Base-by-base conservation (phyloP, 2,113 vertebrate genomes). In the Halichoerus grypus region DNA sequence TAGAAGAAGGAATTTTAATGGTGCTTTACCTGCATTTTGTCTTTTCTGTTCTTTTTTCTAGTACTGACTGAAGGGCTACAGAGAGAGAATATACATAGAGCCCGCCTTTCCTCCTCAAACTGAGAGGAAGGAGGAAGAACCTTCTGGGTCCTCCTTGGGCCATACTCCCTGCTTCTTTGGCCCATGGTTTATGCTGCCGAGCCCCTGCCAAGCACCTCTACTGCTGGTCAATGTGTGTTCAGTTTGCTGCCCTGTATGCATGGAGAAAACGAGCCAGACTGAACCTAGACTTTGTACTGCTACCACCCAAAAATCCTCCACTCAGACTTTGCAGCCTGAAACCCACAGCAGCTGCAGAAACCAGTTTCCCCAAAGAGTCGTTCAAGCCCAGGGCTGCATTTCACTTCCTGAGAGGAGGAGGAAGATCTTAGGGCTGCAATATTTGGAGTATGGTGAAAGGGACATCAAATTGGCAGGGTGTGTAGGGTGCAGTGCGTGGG, bases 11-110 rank as follows among this genome's bases (percentile, higher is more conserved):
- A 80, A n/a, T 31, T 91, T 65, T 59, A 65, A 51, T 83, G 28
- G 6, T 10, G 92, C 59, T 94, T 96, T 18, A 39, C 67, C 89
- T n/a, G 7, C 26, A 0, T 8, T 57, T 89, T 96, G 86, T 55
- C 31, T 46, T 46, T 89, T 96, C 4, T 83, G 5, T n/a, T 92
- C 5, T 8, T 59, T 93, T 57, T 55, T 42, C 86, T 55, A 88
- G 59, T 84, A 5, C 4, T 10, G 16, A 92, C 14, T 61, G 83
- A 63, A 59, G 28, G 15, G 57, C 9, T 63, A 16, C 18, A 81
- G 4, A 82, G 57, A 87, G 8, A 81, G 13, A 72, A 93, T 0
- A 0, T 1, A 0, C 0, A 0, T 14, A 71, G 55, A 69, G 18
- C 1, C 39, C 55, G 63, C 49, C 57, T 71, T 36, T 61, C 28